Conservation (phyloP, 92 coral and sea anemone genomes). For the Zoanthus gigantus region DNA sequence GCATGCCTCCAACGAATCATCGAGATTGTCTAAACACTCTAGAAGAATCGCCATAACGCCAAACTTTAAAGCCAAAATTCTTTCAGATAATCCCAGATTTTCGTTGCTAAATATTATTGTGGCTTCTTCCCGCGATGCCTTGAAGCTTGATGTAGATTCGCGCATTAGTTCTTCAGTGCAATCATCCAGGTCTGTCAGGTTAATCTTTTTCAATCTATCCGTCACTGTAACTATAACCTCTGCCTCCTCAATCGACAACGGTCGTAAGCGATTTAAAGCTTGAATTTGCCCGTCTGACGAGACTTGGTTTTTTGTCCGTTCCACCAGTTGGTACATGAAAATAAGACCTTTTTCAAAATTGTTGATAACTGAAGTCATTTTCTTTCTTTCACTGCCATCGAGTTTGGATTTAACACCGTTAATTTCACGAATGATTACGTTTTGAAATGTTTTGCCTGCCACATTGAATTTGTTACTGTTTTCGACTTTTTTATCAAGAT, state of each 20-base stretch:
- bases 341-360: conserved; percentile 34
- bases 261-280: not conserved
- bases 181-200: conserved; percentile 13
- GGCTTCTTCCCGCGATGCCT: conserved; percentile 33
- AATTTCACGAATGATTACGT: conserved; percentile 38
- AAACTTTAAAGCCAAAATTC: conserved; percentile 40
- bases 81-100: conserved; percentile 1
- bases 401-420: conserved; percentile 36
- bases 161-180: conserved; percentile 17
- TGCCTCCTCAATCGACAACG: conserved; percentile 1
- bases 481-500: not conserved
- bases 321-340: conserved; percentile 21
- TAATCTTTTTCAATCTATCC: conserved; percentile 12
- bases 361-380: conserved; percentile 19
- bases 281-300: not conserved
- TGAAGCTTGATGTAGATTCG: conserved; percentile 33
- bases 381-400: conserved; percentile 36
- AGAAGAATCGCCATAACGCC: conserved; percentile 41
- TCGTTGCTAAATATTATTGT: conserved; percentile 28
- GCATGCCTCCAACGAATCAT: conserved; percentile 36
- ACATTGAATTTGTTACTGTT: conserved; percentile 4
- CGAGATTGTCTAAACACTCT: conserved; percentile 23
- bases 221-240: conserved; percentile 12
- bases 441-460: conserved; percentile 34
- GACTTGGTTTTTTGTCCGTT: not conserved